Percentiles rank a stretch among this genome's conserved stretches.
phyloP scores from a whole-genome alignment of 2,888 invertebrate species.

The Seira ritae region DNA sequence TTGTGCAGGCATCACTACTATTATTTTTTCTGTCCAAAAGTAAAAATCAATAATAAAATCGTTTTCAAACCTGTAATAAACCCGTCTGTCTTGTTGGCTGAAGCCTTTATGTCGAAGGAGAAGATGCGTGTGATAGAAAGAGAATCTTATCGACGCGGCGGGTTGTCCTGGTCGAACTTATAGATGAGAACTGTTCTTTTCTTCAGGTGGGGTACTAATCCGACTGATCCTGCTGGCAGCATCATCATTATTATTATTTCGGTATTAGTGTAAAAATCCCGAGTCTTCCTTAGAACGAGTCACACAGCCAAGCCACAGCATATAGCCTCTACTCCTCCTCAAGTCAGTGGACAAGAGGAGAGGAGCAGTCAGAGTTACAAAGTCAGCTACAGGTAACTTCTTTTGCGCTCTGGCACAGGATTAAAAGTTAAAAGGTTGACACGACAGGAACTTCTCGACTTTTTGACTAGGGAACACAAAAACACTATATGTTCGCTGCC shows the following conservation, averaged over 20 bases:
- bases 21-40: no score
- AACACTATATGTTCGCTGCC: neutral
- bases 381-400: constrained; percentile 11
- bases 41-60: no score
- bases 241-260: constrained; percentile 27
- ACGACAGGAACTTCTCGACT: no score
- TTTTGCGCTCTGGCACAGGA: constrained; percentile 15
- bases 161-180: constrained; percentile 54
- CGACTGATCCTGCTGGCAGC: constrained; percentile 35
- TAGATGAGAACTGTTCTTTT: constrained; percentile 47
- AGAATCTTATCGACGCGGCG: constrained; percentile 47
- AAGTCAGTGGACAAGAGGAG: no score
- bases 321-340: no score
- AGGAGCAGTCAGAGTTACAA: no score
- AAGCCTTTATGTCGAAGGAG: neutral
- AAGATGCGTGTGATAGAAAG: neutral
- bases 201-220: constrained; percentile 54
- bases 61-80: constrained; percentile 58
- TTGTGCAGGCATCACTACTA: no score
- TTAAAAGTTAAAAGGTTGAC: constrained; percentile 31
- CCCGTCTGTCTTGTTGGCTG: constrained; percentile 42
- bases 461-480: neutral
- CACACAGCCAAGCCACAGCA: no score
- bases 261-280: no score
- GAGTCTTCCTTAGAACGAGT: no score